Evolutionary conservation across 2,113 vertebrate species (phyloP).

Genomic region (Eonycteris spelaea): DNA sequence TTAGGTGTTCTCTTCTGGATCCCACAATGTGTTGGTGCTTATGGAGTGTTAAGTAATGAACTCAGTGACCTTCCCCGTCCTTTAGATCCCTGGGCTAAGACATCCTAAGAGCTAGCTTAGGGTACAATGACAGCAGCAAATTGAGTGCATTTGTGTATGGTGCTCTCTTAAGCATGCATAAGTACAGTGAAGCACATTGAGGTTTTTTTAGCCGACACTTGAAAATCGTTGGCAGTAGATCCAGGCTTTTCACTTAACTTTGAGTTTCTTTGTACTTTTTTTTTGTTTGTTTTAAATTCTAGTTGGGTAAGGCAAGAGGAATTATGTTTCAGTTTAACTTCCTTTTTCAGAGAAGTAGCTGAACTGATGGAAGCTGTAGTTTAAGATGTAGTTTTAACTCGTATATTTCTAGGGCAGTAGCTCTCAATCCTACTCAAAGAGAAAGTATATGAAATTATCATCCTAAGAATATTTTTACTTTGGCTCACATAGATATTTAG

Average conservation of each 20-base stretch:
- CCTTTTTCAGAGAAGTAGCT: conserved; percentile 27
- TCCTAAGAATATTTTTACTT: background rate
- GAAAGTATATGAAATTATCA: background rate
- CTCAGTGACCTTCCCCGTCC: background rate
- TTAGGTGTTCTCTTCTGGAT: background rate
- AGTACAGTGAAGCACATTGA: background rate
- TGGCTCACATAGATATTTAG: background rate
- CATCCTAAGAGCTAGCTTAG: background rate
- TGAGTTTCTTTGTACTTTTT: conserved; percentile 49
- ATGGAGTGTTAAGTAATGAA: conserved; percentile 9
- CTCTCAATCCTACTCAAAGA: background rate
- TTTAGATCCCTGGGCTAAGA: background rate
- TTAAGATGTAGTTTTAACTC: background rate
- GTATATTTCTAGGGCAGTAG: background rate
- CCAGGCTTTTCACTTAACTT: conserved; percentile 33
- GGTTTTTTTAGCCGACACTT: conserved; percentile 33
- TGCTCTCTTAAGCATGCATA: background rate
- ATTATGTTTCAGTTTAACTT: conserved; percentile 50
- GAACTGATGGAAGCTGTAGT: background rate
- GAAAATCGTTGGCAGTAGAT: conserved; percentile 30
- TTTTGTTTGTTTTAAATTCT: conserved; percentile 50
- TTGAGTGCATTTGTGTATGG: background rate
- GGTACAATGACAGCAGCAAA: background rate
- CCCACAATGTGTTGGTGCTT: background rate
- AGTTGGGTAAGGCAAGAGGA: conserved; percentile 27